A percentile compares a stretch with the other conserved stretches of the same genome.
phyloP scores from a whole-genome alignment of 2,797 vertebrate genomes.

The Sus cebifrons region DNA sequence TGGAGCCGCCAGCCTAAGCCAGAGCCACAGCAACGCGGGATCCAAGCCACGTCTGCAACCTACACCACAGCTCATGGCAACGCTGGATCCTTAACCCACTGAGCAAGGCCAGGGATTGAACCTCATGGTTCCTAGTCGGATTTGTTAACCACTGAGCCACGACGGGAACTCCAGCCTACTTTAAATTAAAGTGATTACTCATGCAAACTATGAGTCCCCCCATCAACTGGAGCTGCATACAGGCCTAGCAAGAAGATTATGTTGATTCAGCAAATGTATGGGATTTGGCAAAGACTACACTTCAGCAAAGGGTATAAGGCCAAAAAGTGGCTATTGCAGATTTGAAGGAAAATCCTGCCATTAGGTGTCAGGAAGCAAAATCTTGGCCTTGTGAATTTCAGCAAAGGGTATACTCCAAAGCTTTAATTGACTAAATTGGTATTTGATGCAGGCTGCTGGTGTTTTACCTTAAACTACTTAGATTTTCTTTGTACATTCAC shows the following conservation, averaged over 20 bases:
- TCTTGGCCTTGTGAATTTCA: not conserved
- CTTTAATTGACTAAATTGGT: not conserved
- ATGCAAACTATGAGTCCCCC: not conserved
- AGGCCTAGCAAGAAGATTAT: not conserved
- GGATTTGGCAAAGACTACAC: not conserved
- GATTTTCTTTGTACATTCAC: not conserved
- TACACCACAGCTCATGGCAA: no score
- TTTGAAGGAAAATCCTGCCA: not conserved
- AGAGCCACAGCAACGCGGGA: no score
- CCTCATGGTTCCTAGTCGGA: no score
- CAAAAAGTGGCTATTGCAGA: not conserved
- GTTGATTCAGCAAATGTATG: not conserved
- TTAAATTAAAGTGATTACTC: not conserved
- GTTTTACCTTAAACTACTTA: not conserved
- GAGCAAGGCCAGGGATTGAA: no score
- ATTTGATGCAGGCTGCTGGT: not conserved
- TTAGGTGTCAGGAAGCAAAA: not conserved
- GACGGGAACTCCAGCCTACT: not conserved
- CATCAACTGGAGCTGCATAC: not conserved
- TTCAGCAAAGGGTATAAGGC: not conserved
- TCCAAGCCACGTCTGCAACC: no score
- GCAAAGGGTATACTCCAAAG: not conserved
- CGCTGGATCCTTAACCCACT: no score
- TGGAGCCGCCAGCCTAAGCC: no score
- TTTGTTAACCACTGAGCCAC: no score